A percentile compares a stretch with the other conserved stretches of the same genome.
phyloP scores from a whole-genome alignment of 2,797 vertebrate genomes.

The Anguilla megastoma region DNA sequence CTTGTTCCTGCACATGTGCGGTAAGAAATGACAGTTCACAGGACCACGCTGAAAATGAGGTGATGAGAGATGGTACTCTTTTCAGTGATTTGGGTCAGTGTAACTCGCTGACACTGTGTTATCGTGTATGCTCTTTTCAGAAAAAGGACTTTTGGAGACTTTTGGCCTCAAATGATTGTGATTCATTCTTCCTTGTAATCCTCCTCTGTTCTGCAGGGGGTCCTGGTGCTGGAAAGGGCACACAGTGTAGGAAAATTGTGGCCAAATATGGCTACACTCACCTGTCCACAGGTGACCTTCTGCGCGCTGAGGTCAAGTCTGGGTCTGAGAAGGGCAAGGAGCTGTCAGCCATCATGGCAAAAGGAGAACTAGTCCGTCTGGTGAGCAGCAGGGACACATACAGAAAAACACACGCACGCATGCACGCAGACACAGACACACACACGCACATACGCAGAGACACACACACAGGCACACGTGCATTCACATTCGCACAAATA shows the following conservation, averaged over 20 bases:
- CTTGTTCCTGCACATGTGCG: too few relatives aligned
- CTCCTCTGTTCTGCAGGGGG: slow-evolving; percentile 73
- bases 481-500: too few relatives aligned
- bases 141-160: not conserved
- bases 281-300: slow-evolving; percentile 94
- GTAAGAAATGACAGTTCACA: too few relatives aligned
- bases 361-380: slow-evolving; percentile 92
- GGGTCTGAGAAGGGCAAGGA: slow-evolving; percentile 89
- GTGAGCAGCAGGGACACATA: slow-evolving; percentile 66
- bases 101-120: not conserved
- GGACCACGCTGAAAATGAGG: too few relatives aligned
- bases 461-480: not conserved
- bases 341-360: slow-evolving; percentile 95
- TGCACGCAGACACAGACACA: not conserved
- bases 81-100: not conserved
- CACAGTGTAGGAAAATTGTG: slow-evolving; percentile 93
- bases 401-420: not conserved
- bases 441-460: not conserved
- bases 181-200: not conserved
- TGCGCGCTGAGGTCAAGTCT: slow-evolving; percentile 87
- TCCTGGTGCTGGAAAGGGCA: slow-evolving; percentile 94
- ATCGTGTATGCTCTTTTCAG: not conserved
- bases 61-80: not conserved
- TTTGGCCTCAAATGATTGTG: not conserved
- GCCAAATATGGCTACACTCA: slow-evolving; percentile 96